A percentile compares a stretch with the other conserved stretches of the same genome.
These are phyloP conservation scores for Gambusia affinis DNA, from an alignment of 2,113 vertebrate genomes.

Conservation along the genomic window DNA sequence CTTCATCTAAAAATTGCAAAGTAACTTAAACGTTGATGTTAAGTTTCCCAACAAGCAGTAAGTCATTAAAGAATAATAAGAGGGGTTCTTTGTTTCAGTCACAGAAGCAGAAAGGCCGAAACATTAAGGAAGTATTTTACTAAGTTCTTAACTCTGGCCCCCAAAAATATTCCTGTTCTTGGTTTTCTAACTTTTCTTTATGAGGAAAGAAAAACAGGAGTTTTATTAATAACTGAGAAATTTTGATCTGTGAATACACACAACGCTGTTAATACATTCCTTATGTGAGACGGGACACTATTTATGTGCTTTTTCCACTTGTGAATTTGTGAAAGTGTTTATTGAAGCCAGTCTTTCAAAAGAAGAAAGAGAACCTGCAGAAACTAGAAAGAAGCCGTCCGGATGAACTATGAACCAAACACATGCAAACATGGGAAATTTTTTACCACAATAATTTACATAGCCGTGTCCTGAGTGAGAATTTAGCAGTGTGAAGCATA, in stretches of 20 bases:
- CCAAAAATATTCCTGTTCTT: background rate
- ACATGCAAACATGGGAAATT: constrained; percentile 50
- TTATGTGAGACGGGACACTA: background rate
- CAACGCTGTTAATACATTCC: background rate
- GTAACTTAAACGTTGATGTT: no score
- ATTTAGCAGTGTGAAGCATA: constrained; percentile 24
- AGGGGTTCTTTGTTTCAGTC: background rate
- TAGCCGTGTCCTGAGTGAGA: constrained; percentile 44
- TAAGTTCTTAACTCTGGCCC: background rate
- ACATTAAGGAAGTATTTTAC: background rate
- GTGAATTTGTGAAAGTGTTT: constrained; percentile 15
- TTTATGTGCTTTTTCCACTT: background rate
- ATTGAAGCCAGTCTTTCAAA: constrained; percentile 3
- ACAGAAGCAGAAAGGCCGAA: background rate
- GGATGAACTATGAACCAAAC: constrained; percentile 58
- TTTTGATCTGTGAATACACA: background rate
- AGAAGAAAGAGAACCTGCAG: constrained; percentile 27
- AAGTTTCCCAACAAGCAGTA: background rate
- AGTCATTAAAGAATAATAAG: background rate
- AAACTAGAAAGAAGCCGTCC: constrained; percentile 22
- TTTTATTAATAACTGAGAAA: background rate
- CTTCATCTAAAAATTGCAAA: no score
- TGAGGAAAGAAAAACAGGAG: background rate
- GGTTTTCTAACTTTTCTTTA: background rate
- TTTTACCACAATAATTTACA: constrained; percentile 55